Percentiles rank a stretch among this genome's conserved stretches.
Conservation (phyloP, 1,140 invertebrate genomes). For the Drosophila ogumai region DNA sequence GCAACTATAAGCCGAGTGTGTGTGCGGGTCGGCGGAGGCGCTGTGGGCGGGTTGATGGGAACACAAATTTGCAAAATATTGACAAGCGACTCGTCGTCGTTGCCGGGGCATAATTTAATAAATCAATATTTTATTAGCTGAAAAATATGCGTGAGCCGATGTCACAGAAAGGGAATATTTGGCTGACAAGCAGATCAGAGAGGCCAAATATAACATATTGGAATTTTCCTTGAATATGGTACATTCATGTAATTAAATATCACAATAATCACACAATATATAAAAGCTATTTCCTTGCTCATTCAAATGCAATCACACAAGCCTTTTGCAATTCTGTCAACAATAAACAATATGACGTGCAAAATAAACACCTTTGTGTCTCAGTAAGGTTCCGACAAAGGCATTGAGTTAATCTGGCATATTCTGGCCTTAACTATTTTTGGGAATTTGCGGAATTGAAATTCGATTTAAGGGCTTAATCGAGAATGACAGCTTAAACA, state of each 20-base stretch:
- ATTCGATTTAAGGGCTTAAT: background rate
- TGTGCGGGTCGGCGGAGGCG: slow-evolving; percentile 1
- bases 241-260: slow-evolving; percentile 2
- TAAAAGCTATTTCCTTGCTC: background rate
- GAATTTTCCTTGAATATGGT: background rate
- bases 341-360: background rate
- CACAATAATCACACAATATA: background rate
- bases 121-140: slow-evolving; percentile 80
- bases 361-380: background rate
- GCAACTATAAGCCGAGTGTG: slow-evolving; percentile 17
- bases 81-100: slow-evolving; percentile 54
- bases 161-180: slow-evolving; percentile 15
- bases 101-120: slow-evolving; percentile 70
- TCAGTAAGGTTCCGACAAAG: background rate
- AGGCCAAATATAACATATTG: background rate
- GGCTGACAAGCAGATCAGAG: background rate
- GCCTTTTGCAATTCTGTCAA: background rate
- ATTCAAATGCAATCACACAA: background rate
- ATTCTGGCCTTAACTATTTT: background rate
- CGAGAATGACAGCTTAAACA: too few relatives aligned
- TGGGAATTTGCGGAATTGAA: background rate
- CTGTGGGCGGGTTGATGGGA: slow-evolving; percentile 37
- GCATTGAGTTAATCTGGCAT: background rate
- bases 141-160: slow-evolving; percentile 39
- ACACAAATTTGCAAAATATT: slow-evolving; percentile 77